A percentile compares a stretch with the other conserved stretches of the same genome.
Evolutionary conservation across 2,888 invertebrate genomes (phyloP).

Genomic region (Taphrorychus bicolor): DNA sequence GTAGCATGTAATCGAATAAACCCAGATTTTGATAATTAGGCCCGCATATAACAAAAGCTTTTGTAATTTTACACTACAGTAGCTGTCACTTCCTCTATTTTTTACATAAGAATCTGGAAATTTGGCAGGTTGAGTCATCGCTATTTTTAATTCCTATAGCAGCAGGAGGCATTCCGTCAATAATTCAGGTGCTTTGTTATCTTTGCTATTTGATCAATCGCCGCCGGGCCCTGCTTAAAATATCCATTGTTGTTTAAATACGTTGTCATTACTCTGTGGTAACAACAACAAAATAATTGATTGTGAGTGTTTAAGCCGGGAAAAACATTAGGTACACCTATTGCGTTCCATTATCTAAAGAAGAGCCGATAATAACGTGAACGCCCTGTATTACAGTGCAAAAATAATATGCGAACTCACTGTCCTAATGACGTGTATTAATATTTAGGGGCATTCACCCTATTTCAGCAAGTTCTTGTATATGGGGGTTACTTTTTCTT

Average conservation of each 20-base stretch:
- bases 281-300: background rate
- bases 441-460: constrained; percentile 37
- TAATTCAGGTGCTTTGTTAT: background rate
- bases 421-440: constrained; percentile 22
- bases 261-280: background rate
- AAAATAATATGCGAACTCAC: constrained; percentile 25
- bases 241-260: background rate
- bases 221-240: background rate
- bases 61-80: constrained; percentile 29
- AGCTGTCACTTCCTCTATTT: constrained; percentile 19
- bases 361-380: background rate
- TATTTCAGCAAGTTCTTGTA: constrained; percentile 29
- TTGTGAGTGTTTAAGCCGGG: background rate
- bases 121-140: background rate
- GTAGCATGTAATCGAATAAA: background rate
- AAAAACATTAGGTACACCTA: background rate
- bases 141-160: constrained; percentile 2
- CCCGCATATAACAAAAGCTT: constrained; percentile 19
- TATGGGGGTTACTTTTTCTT: constrained; percentile 35
- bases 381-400: constrained; percentile 9
- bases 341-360: background rate
- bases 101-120: background rate
- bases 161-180: background rate
- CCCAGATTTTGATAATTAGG: constrained; percentile 13
- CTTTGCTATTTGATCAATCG: background rate